Evolutionary conservation across 2,797 vertebrate genomes (phyloP).

Genomic region (Lithobates sylvaticus): DNA sequence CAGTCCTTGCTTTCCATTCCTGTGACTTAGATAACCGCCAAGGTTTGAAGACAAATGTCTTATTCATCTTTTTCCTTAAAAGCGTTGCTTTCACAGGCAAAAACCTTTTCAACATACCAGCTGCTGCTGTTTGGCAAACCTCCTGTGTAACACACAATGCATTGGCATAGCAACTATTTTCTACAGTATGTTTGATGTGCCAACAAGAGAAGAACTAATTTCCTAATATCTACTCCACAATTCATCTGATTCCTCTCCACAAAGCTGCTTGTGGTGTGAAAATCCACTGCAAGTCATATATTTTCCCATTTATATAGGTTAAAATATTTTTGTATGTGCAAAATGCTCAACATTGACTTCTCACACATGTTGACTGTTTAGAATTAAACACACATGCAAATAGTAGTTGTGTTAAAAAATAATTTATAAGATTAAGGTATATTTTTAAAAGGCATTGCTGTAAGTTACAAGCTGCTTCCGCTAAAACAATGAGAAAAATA

Average conservation of each 20-base stretch:
- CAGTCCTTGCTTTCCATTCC: slow-evolving; percentile 8
- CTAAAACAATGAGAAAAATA: too few relatives aligned
- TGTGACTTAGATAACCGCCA: slow-evolving; percentile 12
- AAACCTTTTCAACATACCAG: slow-evolving; percentile 40
- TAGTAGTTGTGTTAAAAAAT: too few relatives aligned
- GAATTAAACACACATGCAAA: too few relatives aligned
- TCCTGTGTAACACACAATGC: slow-evolving; percentile 33
- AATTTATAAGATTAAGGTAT: too few relatives aligned
- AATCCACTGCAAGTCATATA: too few relatives aligned
- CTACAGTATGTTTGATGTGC: slow-evolving; percentile 13
- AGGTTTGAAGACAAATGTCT: slow-evolving; percentile 31
- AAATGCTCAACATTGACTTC: too few relatives aligned
- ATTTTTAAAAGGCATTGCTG: too few relatives aligned
- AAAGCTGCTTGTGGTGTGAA: too few relatives aligned
- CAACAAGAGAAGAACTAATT: background rate
- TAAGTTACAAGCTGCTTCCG: too few relatives aligned
- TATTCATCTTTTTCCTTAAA: slow-evolving; percentile 41
- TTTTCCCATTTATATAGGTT: too few relatives aligned
- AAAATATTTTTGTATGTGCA: too few relatives aligned
- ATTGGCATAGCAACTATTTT: slow-evolving; percentile 15
- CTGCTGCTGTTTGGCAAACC: slow-evolving; percentile 42
- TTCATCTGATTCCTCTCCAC: background rate
- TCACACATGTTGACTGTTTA: too few relatives aligned
- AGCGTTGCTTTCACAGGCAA: slow-evolving; percentile 28
- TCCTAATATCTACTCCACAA: background rate